Base-by-base conservation (phyloP, 2,113 vertebrate species). In the Mugil cephalus region DNA sequence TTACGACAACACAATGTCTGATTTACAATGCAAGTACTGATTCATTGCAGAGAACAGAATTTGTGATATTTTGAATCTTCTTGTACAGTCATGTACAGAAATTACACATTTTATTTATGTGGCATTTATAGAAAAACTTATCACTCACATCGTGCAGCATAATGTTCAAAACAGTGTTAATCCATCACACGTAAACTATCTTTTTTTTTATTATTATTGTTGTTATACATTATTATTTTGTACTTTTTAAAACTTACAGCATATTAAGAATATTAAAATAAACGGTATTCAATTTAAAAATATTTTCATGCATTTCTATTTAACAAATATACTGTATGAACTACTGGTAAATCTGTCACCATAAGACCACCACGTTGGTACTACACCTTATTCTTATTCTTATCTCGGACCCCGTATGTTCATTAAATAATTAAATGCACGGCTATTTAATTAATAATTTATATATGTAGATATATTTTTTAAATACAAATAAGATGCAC, bases 401-500 rank as follows among this genome's bases (percentile, higher is more conserved):
- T 6, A n/a, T 65, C 5, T 30, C 24, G 2, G 24, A 30, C 24
- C 2, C 24, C 5, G 3, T 30, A 30, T 30, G 24, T n/a, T n/a
- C n/a, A n/a, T 30, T 30, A 30, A 30, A 30, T 3, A 30, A 30
- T 5, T 30, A 30, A 30, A 30, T 30, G 24, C 24, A 30, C 24
- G 24, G 5, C 24, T 3, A 5, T 30, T 30, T 30, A n/a, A n/a
- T n/a, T n/a, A n/a, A n/a, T n/a, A n/a, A n/a, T n/a, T n/a, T n/a
- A n/a, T n/a, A n/a, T n/a, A n/a, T n/a, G n/a, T n/a, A n/a, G n/a
- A n/a, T n/a, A n/a, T n/a, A n/a, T 30, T 30, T 5, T 30, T 30
- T 30, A 14, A 50, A 65, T 65, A 66, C 40, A n/a, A 43, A 69
- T 21, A 56, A 54, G 47, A 42, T 56, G n/a, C 9, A n/a, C 46